Conservation (phyloP, 2,888 invertebrate species). For the Dysmachus trigonus region DNA sequence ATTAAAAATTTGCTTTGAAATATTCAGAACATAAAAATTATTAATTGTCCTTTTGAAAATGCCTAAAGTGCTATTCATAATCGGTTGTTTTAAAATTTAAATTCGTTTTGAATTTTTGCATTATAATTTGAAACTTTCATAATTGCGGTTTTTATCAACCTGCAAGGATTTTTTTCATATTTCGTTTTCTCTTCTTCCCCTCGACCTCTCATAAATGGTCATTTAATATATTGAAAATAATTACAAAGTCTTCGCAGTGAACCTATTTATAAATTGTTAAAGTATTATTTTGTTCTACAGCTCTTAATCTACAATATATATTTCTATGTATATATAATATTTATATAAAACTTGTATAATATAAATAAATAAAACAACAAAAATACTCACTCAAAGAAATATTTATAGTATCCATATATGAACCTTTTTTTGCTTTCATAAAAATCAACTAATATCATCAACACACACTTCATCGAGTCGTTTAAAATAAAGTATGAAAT, state of each 20-base stretch:
- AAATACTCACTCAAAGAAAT: slow-evolving; percentile 16
- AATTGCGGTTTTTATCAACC: neutral
- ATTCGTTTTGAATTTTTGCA: neutral
- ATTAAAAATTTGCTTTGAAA: neutral
- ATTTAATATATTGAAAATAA: neutral
- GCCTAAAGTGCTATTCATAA: neutral
- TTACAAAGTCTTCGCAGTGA: neutral
- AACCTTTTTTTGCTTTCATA: neutral
- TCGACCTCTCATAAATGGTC: neutral
- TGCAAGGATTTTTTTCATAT: neutral
- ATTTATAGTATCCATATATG: neutral
- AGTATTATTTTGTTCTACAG: neutral
- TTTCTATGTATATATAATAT: neutral
- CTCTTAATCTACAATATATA: neutral
- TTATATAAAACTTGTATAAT: neutral
- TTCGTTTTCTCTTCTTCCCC: neutral
- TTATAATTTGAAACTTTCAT: neutral
- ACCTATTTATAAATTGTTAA: neutral
- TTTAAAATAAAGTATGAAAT: neutral
- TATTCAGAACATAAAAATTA: neutral
- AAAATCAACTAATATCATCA: neutral
- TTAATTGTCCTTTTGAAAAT: neutral
- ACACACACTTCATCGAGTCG: neutral
- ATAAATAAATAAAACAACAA: slow-evolving; percentile 20
- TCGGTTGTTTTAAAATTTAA: neutral